Evolutionary conservation across 2,113 vertebrate species (phyloP).

Genomic region (Cyanoramphus novaezelandiae): DNA sequence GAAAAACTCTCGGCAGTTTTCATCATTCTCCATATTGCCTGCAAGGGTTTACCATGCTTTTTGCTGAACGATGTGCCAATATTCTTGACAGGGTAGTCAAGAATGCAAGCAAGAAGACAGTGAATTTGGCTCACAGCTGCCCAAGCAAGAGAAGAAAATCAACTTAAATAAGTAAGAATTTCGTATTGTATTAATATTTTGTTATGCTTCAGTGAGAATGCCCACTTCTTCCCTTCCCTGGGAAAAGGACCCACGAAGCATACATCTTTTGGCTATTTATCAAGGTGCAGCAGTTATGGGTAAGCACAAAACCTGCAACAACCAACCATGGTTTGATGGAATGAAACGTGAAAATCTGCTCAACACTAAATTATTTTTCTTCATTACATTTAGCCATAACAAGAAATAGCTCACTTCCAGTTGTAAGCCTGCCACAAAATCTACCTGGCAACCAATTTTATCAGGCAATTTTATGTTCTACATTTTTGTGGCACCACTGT

Average conservation of each 20-base stretch:
- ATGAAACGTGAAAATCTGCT: not conserved
- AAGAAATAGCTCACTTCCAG: not conserved
- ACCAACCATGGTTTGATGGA: not conserved
- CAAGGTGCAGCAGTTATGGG: not conserved
- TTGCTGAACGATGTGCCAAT: not conserved
- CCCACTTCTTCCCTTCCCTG: rapidly evolving
- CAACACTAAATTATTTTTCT: not conserved
- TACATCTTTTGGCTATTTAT: not conserved
- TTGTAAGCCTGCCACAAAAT: not conserved
- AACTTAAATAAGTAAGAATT: not conserved
- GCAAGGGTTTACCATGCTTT: not conserved
- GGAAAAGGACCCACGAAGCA: not conserved
- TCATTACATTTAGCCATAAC: not conserved
- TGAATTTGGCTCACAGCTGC: not conserved
- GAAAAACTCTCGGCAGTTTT: not conserved
- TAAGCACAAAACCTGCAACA: not conserved
- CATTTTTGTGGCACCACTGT: not conserved
- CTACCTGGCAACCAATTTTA: not conserved
- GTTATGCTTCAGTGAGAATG: not conserved
- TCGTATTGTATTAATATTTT: not conserved
- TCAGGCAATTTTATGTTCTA: not conserved
- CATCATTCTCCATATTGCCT: not conserved
- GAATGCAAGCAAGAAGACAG: not conserved
- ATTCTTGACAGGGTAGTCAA: not conserved
- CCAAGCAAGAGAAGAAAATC: not conserved